Evolutionary conservation across 1,140 invertebrate genomes (phyloP).

Genomic region (Hypothenemus hampei): DNA sequence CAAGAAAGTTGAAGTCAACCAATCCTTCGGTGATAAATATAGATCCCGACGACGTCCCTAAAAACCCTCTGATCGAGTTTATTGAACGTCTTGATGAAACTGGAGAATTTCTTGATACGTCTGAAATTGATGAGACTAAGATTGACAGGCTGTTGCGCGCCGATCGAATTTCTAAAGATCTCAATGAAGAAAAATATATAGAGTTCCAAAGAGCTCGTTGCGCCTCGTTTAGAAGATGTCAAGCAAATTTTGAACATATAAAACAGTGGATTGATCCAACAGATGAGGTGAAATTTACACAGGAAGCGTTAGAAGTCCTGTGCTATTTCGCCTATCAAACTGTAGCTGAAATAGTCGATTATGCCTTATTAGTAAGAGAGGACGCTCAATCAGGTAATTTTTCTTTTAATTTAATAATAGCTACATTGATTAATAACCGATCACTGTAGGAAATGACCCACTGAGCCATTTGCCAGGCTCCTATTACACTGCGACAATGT

Average conservation of each 20-base stretch:
- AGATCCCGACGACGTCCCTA: conserved; percentile 29
- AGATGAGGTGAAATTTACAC: conserved; percentile 47
- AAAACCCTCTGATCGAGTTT: conserved; percentile 43
- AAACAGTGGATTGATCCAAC: conserved; percentile 51
- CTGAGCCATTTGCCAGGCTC: conserved; percentile 51
- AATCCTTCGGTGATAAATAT: conserved; percentile 14
- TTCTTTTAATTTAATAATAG: background rate
- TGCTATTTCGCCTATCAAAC: conserved; percentile 68
- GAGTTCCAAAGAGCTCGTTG: conserved; percentile 45
- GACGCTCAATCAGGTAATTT: conserved; percentile 50
- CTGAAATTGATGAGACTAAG: conserved; percentile 50
- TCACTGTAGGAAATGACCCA: conserved; percentile 46
- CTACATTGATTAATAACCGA: background rate
- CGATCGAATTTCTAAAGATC: conserved; percentile 49
- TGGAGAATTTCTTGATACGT: conserved; percentile 51
- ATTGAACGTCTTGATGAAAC: conserved; percentile 54
- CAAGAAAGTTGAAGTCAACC: background rate
- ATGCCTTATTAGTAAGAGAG: conserved; percentile 59
- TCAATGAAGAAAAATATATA: conserved; percentile 52
- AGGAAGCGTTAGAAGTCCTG: conserved; percentile 56
- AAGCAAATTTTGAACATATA: conserved; percentile 46
- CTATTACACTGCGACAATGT: conserved; percentile 47
- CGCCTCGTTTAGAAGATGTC: conserved; percentile 35
- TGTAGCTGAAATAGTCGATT: conserved; percentile 64
- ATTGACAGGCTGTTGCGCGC: conserved; percentile 50